A percentile compares a stretch with the other conserved stretches of the same genome.
Conservation (phyloP, 2,888 invertebrate genomes). For the Tubulanus polymorphus region DNA sequence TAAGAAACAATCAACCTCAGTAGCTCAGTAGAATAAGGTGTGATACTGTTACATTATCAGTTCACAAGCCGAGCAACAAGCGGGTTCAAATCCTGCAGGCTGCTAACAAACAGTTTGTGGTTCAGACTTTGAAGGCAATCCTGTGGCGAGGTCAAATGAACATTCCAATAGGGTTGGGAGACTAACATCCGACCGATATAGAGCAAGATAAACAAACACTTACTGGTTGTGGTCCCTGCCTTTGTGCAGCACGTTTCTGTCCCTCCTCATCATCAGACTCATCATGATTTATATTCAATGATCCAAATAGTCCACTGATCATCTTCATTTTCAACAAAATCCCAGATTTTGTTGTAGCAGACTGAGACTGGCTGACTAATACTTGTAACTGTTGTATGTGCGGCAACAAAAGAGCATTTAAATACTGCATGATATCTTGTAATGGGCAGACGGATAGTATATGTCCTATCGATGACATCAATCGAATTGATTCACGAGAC, state of each 20-base stretch:
- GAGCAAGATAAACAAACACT: too few species aligned
- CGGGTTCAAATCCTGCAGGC: too few species aligned
- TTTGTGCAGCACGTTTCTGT: slow-evolving; percentile 20
- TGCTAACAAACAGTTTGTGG: too few species aligned
- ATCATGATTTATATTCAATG: slow-evolving; percentile 57
- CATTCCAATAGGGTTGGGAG: too few species aligned
- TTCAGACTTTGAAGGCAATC: too few species aligned
- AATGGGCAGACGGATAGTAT: slow-evolving; percentile 66
- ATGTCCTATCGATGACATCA: slow-evolving; percentile 74
- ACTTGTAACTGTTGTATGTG: slow-evolving; percentile 39
- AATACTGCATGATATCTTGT: slow-evolving; percentile 64
- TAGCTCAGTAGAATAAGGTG: too few species aligned
- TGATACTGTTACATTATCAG: too few species aligned
- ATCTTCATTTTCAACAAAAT: slow-evolving; percentile 66
- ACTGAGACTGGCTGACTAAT: slow-evolving; percentile 49
- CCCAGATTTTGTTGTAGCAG: slow-evolving; percentile 58
- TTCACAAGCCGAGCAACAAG: too few species aligned
- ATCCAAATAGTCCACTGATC: slow-evolving; percentile 64
- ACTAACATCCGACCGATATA: too few species aligned
- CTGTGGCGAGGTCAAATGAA: too few species aligned
- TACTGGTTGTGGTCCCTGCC: slow-evolving; percentile 30
- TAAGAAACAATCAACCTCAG: too few species aligned
- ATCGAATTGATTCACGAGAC: slow-evolving; percentile 66
- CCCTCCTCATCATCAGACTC: slow-evolving; percentile 21
- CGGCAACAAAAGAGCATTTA: slow-evolving; percentile 68